Percentiles rank a stretch among this genome's conserved stretches.
phyloP scores from a whole-genome alignment of 2,113 vertebrate genomes.

The Crotalus tigris region DNA sequence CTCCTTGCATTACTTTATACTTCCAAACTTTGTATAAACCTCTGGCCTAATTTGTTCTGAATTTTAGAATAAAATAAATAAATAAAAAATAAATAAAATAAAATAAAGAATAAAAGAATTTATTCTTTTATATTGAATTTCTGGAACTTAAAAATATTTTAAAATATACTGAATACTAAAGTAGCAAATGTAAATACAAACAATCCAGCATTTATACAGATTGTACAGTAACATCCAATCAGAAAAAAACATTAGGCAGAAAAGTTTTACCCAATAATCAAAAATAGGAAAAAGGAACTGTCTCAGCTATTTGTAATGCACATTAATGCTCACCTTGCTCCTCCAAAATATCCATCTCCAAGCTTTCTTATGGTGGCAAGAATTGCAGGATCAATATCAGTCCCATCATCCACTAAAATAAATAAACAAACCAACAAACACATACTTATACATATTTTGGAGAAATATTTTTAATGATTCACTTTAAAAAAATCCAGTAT shows the following conservation, averaged over 20 bases:
- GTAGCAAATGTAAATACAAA: not conserved
- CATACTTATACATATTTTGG: not conserved
- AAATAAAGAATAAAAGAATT: too few relatives aligned
- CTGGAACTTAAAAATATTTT: not conserved
- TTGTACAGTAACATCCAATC: not conserved
- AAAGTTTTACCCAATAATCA: not conserved
- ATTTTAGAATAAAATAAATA: too few relatives aligned
- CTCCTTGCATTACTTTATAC: not conserved
- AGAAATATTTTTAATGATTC: not conserved
- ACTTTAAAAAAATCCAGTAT: not conserved
- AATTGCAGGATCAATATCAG: conserved; percentile 87
- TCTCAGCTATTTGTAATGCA: not conserved
- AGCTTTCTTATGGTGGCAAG: conserved; percentile 90
- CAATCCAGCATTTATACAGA: not conserved
- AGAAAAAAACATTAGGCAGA: not conserved
- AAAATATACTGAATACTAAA: not conserved
- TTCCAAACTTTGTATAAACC: not conserved
- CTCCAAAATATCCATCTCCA: conserved; percentile 95
- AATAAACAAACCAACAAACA: conserved; percentile 1
- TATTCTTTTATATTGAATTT: not conserved
- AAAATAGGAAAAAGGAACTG: not conserved
- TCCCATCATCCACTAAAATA: conserved; percentile 84
- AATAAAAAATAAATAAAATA: too few relatives aligned
- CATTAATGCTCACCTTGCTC: conserved; percentile 81
- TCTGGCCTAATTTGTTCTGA: not conserved